phyloP scores from a whole-genome alignment of 2,888 invertebrate genomes.

The Drosophila vallismaia region DNA sequence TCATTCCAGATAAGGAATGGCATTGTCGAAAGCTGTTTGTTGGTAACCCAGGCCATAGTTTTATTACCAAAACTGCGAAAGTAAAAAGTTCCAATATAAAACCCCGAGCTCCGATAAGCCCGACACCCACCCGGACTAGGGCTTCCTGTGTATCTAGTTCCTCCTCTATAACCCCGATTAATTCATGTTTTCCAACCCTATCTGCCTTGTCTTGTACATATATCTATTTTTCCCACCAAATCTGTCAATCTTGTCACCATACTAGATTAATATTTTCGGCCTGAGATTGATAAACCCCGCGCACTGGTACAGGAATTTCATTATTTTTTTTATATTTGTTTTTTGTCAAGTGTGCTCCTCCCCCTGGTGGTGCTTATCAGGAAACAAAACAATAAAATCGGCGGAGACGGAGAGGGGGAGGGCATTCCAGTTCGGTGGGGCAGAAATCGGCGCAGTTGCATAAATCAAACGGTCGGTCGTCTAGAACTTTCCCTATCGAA shows the following conservation, averaged over 20 bases:
- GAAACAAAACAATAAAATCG: neutral
- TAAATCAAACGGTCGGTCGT: slow-evolving; percentile 26
- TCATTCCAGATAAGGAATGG: neutral
- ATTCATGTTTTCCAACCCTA: slow-evolving; percentile 27
- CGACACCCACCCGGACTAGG: slow-evolving; percentile 7
- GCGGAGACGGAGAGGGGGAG: neutral
- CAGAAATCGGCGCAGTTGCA: slow-evolving; percentile 15
- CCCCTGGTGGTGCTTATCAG: slow-evolving; percentile 16
- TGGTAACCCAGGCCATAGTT: slow-evolving; percentile 30
- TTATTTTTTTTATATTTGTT: slow-evolving; percentile 2
- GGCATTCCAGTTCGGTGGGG: slow-evolving; percentile 4
- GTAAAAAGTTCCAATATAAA: slow-evolving; percentile 55
- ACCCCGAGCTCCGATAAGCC: slow-evolving; percentile 20
- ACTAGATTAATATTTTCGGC: slow-evolving; percentile 20
- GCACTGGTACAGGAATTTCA: neutral
- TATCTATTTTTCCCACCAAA: slow-evolving; percentile 10
- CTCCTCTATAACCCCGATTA: slow-evolving; percentile 3
- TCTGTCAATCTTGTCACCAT: slow-evolving; percentile 7
- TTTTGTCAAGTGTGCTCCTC: slow-evolving; percentile 7
- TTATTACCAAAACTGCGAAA: slow-evolving; percentile 43
- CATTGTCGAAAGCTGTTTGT: neutral
- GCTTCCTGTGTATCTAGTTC: neutral
- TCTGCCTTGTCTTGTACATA: neutral
- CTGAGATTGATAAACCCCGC: slow-evolving; percentile 25
- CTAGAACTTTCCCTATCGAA: slow-evolving; percentile 32